Evolutionary conservation across 2,888 invertebrate genomes (phyloP).

Genomic region (Drosophila diplacantha): DNA sequence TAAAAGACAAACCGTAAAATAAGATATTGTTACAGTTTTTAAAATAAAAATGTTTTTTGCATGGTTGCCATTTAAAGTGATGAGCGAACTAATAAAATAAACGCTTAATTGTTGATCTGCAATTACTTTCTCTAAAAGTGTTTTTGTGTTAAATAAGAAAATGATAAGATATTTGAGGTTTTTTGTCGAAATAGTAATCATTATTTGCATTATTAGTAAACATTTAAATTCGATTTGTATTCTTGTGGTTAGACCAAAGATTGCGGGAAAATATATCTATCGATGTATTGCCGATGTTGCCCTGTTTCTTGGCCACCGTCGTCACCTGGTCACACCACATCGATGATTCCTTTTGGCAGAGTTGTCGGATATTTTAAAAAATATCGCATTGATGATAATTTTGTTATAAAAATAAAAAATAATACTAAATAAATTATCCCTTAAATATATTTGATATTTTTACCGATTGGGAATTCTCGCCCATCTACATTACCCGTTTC

Average conservation of each 20-base stretch:
- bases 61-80: constrained; percentile 36
- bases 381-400: too few relatives aligned
- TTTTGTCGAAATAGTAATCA: too few relatives aligned
- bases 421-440: too few relatives aligned
- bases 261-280: not conserved
- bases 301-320: not conserved
- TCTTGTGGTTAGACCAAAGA: not conserved
- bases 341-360: constrained; percentile 32
- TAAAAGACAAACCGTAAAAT: not conserved
- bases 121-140: not conserved
- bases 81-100: constrained; percentile 22
- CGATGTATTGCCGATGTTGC: constrained; percentile 1
- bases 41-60: constrained; percentile 3
- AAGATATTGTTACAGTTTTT: constrained; percentile 18
- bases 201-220: too few relatives aligned
- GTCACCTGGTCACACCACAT: constrained; percentile 14
- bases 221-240: not conserved
- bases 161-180: not conserved
- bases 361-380: too few relatives aligned
- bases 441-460: too few relatives aligned
- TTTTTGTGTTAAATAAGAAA: not conserved
- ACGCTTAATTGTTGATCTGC: constrained; percentile 13
- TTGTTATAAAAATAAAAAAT: too few relatives aligned
- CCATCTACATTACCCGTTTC: too few relatives aligned
- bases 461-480: too few relatives aligned